These are phyloP conservation scores for Latheticus oryzae DNA, from an alignment of 2,888 invertebrate genomes.

Conservation along the genomic window DNA sequence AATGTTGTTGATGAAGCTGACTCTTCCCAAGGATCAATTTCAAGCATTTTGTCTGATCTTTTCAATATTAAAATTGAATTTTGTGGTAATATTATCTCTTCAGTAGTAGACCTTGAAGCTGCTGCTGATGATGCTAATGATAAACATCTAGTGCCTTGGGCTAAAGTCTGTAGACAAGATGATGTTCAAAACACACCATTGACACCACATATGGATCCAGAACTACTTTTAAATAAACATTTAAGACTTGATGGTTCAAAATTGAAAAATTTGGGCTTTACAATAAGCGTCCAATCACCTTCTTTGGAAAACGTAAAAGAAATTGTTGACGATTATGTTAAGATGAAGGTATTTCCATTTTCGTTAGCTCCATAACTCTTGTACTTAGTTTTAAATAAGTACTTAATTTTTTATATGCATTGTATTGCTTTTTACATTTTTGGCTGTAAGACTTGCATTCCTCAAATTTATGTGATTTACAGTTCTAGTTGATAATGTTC, in stretches of 20 bases:
- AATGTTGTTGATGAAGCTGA: constrained; percentile 86
- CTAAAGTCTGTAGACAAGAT: constrained; percentile 82
- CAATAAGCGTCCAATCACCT: constrained; percentile 72
- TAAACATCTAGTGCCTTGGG: constrained; percentile 94
- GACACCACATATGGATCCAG: constrained; percentile 87
- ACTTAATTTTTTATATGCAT: constrained; percentile 21
- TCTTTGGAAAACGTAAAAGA: constrained; percentile 65
- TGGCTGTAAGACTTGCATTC: constrained; percentile 28
- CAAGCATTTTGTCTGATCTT: constrained; percentile 82
- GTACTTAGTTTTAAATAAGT: constrained; percentile 28
- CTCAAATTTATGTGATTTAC: constrained; percentile 30
- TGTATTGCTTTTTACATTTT: constrained; percentile 14
- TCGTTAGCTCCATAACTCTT: constrained; percentile 67
- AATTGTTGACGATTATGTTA: constrained; percentile 84
- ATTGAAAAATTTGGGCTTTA: constrained; percentile 72
- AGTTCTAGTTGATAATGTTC: constrained; percentile 17
- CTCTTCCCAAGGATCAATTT: constrained; percentile 87
- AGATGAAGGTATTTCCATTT: constrained; percentile 85
- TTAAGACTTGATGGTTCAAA: constrained; percentile 79
- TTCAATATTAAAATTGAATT: constrained; percentile 90
- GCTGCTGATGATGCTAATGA: constrained; percentile 93
- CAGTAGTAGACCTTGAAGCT: constrained; percentile 82
- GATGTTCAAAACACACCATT: constrained; percentile 85
- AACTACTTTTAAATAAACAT: constrained; percentile 84
- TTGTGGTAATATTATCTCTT: constrained; percentile 84